phyloP scores from a whole-genome alignment of 2,113 vertebrate genomes.

The Nymphicus hollandicus region DNA sequence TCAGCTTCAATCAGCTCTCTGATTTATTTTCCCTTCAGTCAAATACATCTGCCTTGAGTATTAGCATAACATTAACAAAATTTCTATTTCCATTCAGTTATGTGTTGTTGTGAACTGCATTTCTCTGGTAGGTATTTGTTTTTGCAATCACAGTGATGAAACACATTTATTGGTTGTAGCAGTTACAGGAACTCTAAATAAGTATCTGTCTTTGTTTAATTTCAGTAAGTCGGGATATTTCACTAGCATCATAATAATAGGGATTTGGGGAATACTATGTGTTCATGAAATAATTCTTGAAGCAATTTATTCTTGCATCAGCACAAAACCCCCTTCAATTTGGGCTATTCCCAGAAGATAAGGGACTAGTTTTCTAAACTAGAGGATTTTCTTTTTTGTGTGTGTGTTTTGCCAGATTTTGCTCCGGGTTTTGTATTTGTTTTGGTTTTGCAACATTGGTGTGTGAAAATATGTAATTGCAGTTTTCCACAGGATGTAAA shows the following conservation, averaged over 20 bases:
- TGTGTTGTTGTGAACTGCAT: slow-evolving; percentile 23
- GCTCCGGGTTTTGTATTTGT: background rate
- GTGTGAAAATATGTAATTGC: background rate
- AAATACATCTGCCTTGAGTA: background rate
- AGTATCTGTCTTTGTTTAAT: slow-evolving; percentile 58
- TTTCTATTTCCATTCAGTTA: slow-evolving; percentile 33
- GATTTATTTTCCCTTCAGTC: background rate
- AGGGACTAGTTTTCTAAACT: background rate
- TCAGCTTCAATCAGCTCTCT: background rate
- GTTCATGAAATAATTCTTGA: slow-evolving; percentile 26
- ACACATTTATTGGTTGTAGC: slow-evolving; percentile 48
- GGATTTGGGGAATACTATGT: slow-evolving; percentile 40
- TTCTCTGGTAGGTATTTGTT: slow-evolving; percentile 59
- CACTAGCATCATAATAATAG: slow-evolving; percentile 44
- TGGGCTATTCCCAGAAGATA: slow-evolving; percentile 43
- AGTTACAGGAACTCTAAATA: slow-evolving; percentile 65
- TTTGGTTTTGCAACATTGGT: background rate
- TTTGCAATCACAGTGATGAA: slow-evolving; percentile 59
- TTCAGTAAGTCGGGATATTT: slow-evolving; percentile 55
- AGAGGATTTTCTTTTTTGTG: background rate
- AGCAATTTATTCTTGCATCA: slow-evolving; percentile 55
- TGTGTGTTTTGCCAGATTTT: background rate
- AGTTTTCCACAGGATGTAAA: background rate
- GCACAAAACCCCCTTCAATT: background rate
- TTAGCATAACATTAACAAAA: background rate